phyloP scores from a whole-genome alignment of 2,888 invertebrate species.

The Melieria omissa region DNA sequence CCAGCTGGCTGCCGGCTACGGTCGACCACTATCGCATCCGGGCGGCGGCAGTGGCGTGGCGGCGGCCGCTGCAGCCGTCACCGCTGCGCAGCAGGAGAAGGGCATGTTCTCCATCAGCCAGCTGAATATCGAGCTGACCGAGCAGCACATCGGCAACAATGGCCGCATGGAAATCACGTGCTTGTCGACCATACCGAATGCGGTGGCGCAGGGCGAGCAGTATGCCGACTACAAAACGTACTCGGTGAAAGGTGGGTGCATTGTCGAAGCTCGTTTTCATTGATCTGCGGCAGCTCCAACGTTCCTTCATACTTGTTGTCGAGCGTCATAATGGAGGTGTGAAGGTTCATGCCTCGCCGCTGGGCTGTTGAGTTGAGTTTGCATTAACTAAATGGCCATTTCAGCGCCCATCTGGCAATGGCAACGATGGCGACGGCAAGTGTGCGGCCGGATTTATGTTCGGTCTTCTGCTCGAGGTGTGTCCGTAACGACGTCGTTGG shows the following conservation, averaged over 20 bases:
- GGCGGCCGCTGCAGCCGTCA: slow-evolving; percentile 61
- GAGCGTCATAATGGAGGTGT: too few relatives aligned
- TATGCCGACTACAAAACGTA: slow-evolving; percentile 80
- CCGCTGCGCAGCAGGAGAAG: slow-evolving; percentile 59
- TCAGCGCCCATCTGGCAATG: too few relatives aligned
- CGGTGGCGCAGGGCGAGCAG: slow-evolving; percentile 76
- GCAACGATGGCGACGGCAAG: too few relatives aligned
- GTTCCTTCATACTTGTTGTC: too few relatives aligned
- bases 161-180: slow-evolving; percentile 79
- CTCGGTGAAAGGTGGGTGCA: slow-evolving; percentile 76
- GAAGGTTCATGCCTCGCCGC: too few relatives aligned
- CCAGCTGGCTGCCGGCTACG: slow-evolving; percentile 59
- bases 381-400: too few relatives aligned
- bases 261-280: too few relatives aligned
- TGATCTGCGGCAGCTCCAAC: too few relatives aligned
- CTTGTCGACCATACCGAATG: slow-evolving; percentile 81
- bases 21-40: slow-evolving; percentile 57
- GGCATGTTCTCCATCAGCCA: slow-evolving; percentile 73
- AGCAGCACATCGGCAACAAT: slow-evolving; percentile 76
- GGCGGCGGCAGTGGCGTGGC: slow-evolving; percentile 62
- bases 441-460: too few relatives aligned
- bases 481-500: too few relatives aligned
- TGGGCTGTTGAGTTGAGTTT: neutral
- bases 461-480: too few relatives aligned
- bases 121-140: slow-evolving; percentile 78